These are phyloP conservation scores for Chrysotoxum bicinctum DNA, from an alignment of 2,888 invertebrate species.

Conservation along the genomic window DNA sequence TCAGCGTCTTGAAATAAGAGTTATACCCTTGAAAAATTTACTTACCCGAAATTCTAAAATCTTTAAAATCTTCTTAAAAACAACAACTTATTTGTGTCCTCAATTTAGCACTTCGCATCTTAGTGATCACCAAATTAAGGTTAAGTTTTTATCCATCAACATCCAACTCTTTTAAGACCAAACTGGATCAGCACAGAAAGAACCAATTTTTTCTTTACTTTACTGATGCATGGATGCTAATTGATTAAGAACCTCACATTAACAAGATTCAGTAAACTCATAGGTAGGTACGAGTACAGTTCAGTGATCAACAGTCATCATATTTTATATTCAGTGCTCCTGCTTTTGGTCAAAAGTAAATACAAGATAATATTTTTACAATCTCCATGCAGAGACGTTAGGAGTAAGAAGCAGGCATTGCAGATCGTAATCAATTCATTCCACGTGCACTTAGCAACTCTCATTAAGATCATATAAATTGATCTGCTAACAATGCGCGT, in stretches of 20 bases:
- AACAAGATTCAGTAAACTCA: neutral
- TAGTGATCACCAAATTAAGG: neutral
- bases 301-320: constrained; percentile 40
- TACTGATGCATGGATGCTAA: constrained; percentile 56
- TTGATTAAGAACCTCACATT: constrained; percentile 37
- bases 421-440: constrained; percentile 65
- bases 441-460: constrained; percentile 71
- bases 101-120: neutral
- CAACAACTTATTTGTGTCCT: neutral
- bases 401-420: constrained; percentile 41
- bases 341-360: constrained; percentile 19
- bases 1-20: too few species aligned
- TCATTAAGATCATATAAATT: constrained; percentile 70
- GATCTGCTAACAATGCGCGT: constrained; percentile 59
- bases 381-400: constrained; percentile 19
- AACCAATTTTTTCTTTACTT: constrained; percentile 44
- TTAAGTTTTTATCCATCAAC: neutral
- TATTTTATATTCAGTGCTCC: constrained; percentile 1
- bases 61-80: too few species aligned
- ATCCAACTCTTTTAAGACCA: constrained; percentile 32
- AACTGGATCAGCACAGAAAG: constrained; percentile 44
- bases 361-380: neutral
- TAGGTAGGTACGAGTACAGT: constrained; percentile 38
- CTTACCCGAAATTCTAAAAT: too few species aligned
- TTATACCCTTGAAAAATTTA: too few species aligned